Base-by-base conservation (phyloP, 2,797 vertebrate genomes). In the Perdix hodgsoniae region DNA sequence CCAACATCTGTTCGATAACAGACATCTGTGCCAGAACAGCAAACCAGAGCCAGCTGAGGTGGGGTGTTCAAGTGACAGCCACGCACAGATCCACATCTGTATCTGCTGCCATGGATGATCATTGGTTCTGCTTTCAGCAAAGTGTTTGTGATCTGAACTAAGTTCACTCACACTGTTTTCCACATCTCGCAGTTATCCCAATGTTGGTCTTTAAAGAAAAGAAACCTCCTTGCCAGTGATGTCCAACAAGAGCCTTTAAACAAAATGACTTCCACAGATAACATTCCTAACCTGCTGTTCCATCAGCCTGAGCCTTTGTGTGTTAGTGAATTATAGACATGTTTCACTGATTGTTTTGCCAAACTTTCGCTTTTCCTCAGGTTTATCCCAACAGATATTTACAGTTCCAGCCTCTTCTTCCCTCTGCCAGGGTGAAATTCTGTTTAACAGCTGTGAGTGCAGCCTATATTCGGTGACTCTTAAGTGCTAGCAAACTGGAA, bases 1-100 rank as follows among this genome's bases (percentile, higher is more conserved):
- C 80, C 6, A 35, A 94, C 97, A 97, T 96, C 96, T 97, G 97
- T 97, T 96, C 91, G 90, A 88, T 70, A 95, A 93, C 78, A 61
- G 93, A 80, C 90, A 82, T 91, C 82, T 85, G 86, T 94, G 91
- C 90, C 93, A 95, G 77, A 89, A 60, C 50, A 91, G 90, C 83
- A 83, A 90, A 91, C 21, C 77, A 76, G 71, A 26, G 64, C 85
- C 83, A 74, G 31, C 69, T 2, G 5, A 61, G 83, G 40, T 35
- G 1, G 29, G 42, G 22, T 50, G 27, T 44, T 61, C 2, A 2
- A 78, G 70, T 18, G 59, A 79, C 78, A 82, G 24, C 23, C 22
- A 39, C 40, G 39, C 22, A 69, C 37, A 82, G 78, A 63, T 42
- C 42, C 72, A 79, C 64, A 93, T 81, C 42, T 77, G 19, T 63